These are phyloP conservation scores for Eurypyga helias DNA, from an alignment of 2,113 vertebrate genomes.

Conservation along the genomic window DNA sequence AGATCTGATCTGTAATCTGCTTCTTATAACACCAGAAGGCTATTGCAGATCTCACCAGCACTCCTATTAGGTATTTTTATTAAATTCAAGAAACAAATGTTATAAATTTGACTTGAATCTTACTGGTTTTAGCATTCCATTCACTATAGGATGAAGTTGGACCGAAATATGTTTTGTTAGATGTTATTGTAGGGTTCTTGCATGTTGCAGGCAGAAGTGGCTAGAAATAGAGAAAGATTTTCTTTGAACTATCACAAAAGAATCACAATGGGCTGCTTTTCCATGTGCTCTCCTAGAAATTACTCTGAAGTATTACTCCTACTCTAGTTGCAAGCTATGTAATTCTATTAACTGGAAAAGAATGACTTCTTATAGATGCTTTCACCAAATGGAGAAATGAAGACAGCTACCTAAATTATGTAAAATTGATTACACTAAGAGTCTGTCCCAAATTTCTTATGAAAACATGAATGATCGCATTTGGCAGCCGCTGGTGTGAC, in stretches of 20 bases:
- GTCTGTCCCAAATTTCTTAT: conserved; percentile 13
- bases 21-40: conserved; percentile 41
- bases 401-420: conserved; percentile 2
- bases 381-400: not conserved
- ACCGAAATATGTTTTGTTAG: not conserved
- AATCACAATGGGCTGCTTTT: not conserved
- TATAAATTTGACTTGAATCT: conserved; percentile 41
- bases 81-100: conserved; percentile 51
- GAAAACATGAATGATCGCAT: conserved; percentile 1
- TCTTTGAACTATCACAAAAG: not conserved
- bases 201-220: not conserved
- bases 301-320: not conserved
- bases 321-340: not conserved
- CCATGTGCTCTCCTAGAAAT: not conserved
- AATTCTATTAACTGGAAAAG: not conserved
- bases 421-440: conserved; percentile 9
- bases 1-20: conserved; percentile 29
- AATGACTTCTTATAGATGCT: not conserved
- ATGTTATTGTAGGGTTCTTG: not conserved
- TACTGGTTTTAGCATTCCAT: not conserved
- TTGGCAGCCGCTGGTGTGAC: not conserved
- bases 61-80: conserved; percentile 11
- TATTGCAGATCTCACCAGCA: conserved; percentile 30
- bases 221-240: not conserved
- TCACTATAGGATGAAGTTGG: not conserved